Conservation (phyloP, 2,797 vertebrate species). For the Okamejei kenojei region DNA sequence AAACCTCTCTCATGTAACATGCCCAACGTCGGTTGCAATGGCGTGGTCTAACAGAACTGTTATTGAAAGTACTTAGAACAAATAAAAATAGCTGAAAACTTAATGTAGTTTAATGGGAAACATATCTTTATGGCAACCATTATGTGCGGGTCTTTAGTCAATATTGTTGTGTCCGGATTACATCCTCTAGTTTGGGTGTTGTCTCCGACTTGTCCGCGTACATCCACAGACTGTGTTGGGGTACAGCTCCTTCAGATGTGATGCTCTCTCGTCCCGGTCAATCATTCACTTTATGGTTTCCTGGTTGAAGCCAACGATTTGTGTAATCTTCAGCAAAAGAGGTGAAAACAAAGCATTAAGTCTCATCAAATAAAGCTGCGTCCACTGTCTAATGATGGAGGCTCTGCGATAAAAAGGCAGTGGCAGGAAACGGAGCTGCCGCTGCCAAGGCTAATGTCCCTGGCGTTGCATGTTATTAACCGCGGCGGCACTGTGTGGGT, state of each 20-base stretch:
- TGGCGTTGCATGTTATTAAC: conserved; percentile 4
- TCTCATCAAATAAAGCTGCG: conserved; percentile 22
- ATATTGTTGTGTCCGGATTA: not conserved
- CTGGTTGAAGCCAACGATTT: conserved; percentile 26
- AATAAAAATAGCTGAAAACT: not conserved
- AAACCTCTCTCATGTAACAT: not conserved
- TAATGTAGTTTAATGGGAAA: conserved; percentile 36
- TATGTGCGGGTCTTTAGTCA: conserved; percentile 4
- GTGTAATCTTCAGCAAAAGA: conserved; percentile 35
- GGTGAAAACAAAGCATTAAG: conserved; percentile 34
- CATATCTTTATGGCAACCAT: conserved; percentile 28
- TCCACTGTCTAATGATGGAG: conserved; percentile 17
- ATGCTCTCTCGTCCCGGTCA: not conserved
- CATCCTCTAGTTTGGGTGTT: not conserved
- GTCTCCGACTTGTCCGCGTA: not conserved
- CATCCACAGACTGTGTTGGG: not conserved
- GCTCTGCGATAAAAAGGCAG: conserved; percentile 24
- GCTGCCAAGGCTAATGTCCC: conserved; percentile 3
- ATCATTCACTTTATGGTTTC: conserved; percentile 39
- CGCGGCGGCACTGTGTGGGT: not conserved
- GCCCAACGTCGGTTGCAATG: not conserved
- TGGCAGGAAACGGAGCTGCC: conserved; percentile 21
- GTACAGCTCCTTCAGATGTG: not conserved
- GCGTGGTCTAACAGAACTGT: not conserved
- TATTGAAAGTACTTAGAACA: conserved; percentile 14